Evolutionary conservation across 2,888 invertebrate species (phyloP), one percentile per base, ranked within the genome.

Genomic region (Gryllus longicercus): DNA sequence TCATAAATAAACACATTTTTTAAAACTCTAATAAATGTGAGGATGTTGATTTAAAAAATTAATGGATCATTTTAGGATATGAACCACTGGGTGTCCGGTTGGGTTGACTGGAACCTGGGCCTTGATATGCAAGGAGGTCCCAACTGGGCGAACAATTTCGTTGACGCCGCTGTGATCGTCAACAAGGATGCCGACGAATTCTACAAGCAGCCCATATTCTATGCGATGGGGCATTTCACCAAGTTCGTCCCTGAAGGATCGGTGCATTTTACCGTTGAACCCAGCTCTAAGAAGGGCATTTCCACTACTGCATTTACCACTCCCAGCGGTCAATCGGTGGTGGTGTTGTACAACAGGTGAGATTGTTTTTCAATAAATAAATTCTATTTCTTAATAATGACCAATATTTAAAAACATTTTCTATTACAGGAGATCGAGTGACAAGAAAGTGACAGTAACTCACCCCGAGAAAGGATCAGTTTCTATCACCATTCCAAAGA

Each of bases 151-250:
- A 84, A 85, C 23, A 90, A 90, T 84, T 86, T 86, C 82, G 89
- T 89, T 2, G 90, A 90, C 84, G 86, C 89, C 12, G 88, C 90
- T 1, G 87, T 91, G 76, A 88, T 94, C 80, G 90, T 93, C 2
- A 91, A 92, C 83, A 84, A 88, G 2, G 86, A 86, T 1, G 85
- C 85, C 0, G 91, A 92, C 82, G 94, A 95, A 86, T 95, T 96
- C 86, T 94, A 94, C 85, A 97, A 96, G 85, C 95, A 97, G 84
- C 97, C 97, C 0, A 93, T 94, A 90, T 97, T 90, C 86, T 97
- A 97, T 85, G 92, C 92, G 0, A 87, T 97, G 85, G 95, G 93
- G 0, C 97, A 97, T 86, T 92, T 93, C 85, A 91, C 93, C 75
- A 93, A 91, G 86, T 94, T 94, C 84, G 88, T 94, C 74, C 90